Percentiles rank a stretch among this genome's conserved stretches.
phyloP scores from a whole-genome alignment of 2,797 vertebrate species.

The Melanotaenia maccullochi region DNA sequence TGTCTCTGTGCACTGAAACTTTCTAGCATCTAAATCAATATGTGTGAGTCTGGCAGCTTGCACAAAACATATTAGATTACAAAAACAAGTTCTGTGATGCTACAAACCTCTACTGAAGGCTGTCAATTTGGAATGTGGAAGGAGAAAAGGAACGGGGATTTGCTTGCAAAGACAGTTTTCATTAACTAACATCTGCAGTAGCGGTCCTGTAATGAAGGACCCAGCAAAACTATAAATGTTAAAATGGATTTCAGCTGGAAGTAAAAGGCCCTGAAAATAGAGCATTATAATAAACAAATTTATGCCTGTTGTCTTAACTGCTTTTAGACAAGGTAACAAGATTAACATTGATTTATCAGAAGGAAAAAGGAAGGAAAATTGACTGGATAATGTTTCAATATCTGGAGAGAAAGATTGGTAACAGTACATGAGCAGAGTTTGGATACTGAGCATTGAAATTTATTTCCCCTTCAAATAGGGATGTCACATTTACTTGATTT shows the following conservation, averaged over 20 bases:
- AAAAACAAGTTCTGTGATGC: not conserved
- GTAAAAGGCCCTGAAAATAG: not conserved
- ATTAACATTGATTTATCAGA: constrained; percentile 42
- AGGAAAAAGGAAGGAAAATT: constrained; percentile 9
- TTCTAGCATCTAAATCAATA: constrained; percentile 10
- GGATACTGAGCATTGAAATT: constrained; percentile 9
- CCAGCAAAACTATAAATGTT: constrained; percentile 6
- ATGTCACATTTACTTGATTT: too few relatives aligned
- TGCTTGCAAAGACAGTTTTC: too few relatives aligned
- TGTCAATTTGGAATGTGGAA: not conserved
- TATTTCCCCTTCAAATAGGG: not conserved
- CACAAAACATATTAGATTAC: not conserved
- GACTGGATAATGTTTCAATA: constrained; percentile 35
- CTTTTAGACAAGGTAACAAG: constrained; percentile 23
- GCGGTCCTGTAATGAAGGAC: not conserved
- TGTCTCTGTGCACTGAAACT: not conserved
- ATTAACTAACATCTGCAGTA: not conserved
- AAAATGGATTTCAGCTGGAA: not conserved
- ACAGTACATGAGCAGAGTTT: constrained; percentile 33
- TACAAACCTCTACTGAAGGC: not conserved
- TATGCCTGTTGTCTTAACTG: constrained; percentile 1
- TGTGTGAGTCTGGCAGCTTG: constrained; percentile 1
- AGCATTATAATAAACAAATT: constrained; percentile 15
- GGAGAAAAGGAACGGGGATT: too few relatives aligned
- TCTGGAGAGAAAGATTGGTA: constrained; percentile 22